These are phyloP conservation scores for Isurus oxyrinchus DNA, from an alignment of 2,113 vertebrate species.

Conservation along the genomic window DNA sequence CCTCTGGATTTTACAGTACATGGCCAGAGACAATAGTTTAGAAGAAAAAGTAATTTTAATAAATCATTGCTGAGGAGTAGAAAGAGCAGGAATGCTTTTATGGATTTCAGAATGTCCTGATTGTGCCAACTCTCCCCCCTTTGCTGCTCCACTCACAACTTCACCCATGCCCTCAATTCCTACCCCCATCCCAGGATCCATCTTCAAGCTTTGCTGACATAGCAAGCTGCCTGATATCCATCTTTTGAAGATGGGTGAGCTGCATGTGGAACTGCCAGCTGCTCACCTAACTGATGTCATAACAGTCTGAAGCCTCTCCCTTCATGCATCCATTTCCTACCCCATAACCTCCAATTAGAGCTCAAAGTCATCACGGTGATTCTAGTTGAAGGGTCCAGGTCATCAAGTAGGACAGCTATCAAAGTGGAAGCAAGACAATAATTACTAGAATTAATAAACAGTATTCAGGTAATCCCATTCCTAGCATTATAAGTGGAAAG, in stretches of 20 bases:
- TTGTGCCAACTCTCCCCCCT: not conserved
- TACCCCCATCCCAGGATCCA: not conserved
- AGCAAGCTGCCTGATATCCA: not conserved
- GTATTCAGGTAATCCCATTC: not conserved
- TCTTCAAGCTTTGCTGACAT: not conserved
- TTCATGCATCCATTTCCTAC: not conserved
- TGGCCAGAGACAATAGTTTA: not conserved
- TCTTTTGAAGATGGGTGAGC: not conserved
- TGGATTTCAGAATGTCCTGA: not conserved
- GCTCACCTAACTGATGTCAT: not conserved
- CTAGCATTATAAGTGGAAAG: not conserved
- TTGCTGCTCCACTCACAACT: not conserved
- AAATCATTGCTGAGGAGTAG: not conserved
- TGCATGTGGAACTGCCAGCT: not conserved
- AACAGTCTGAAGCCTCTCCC: no score
- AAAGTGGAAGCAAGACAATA: not conserved
- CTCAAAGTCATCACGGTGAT: not conserved
- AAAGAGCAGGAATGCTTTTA: not conserved
- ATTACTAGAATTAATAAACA: not conserved
- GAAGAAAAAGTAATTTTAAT: not conserved
- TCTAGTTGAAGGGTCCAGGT: not conserved
- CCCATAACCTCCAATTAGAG: not conserved
- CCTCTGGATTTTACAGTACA: not conserved
- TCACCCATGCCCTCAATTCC: no score
- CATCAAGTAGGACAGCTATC: not conserved